Evolutionary conservation across 2,113 vertebrate species (phyloP).

Genomic region (Tauraco erythrolophus): DNA sequence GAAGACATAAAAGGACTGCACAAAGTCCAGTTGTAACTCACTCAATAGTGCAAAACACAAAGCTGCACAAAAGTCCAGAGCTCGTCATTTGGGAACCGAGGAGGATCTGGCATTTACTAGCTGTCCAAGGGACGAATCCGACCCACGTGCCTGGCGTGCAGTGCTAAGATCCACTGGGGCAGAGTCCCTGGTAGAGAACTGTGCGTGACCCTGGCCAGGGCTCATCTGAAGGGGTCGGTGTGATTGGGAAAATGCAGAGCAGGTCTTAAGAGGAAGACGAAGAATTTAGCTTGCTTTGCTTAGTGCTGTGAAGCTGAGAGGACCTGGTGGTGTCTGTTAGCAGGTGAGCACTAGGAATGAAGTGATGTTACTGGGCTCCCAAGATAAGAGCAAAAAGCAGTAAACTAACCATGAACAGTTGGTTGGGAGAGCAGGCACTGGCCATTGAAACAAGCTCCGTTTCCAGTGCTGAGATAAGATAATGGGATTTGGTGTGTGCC

Average conservation of each 20-base stretch:
- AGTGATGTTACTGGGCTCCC: not conserved
- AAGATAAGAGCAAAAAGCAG: not conserved
- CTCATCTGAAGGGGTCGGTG: not conserved
- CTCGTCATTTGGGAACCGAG: not conserved
- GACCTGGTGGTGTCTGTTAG: not conserved
- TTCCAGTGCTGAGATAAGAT: fast-evolving
- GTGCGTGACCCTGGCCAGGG: not conserved
- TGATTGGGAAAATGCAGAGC: not conserved
- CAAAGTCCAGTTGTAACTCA: not conserved
- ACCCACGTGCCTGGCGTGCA: fast-evolving
- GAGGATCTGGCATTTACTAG: not conserved
- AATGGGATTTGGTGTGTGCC: not conserved
- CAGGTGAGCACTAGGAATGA: not conserved
- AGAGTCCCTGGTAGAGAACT: not conserved
- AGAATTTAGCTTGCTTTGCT: not conserved
- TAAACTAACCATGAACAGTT: not conserved
- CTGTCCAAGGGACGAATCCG: fast-evolving
- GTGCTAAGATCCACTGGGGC: not conserved
- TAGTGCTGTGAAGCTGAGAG: not conserved
- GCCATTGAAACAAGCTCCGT: not conserved
- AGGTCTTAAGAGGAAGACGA: not conserved
- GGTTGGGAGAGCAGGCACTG: not conserved
- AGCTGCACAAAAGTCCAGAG: not conserved
- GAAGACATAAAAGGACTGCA: not conserved
- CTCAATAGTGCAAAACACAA: not conserved